Base-by-base conservation (phyloP, 2,113 vertebrate genomes). In the Xiphophorus hellerii region DNA sequence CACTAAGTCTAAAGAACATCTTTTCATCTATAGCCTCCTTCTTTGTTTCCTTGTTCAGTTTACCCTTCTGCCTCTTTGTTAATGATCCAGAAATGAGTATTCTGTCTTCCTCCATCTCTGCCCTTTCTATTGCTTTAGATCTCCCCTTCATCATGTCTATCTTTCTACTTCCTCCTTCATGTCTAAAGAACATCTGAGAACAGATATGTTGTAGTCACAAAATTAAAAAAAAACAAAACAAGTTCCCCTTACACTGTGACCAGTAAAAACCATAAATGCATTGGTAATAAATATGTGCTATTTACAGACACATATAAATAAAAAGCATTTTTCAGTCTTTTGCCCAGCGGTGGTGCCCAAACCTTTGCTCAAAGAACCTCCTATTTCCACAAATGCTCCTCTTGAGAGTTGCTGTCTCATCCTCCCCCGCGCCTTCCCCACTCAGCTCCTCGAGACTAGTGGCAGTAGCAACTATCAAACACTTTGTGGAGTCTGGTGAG, bases 31-130 rank as follows among this genome's bases (percentile, higher is more conserved):
- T 25, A 42, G 69, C 71, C 71, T 83, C 75, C 70, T 62, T 42
- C 69, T 67, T 72, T 61, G 86, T 90, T 84, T 58, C 84, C 84
- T 82, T 84, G 68, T 77, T 87, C 76, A 80, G 78, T 84, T 77
- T 84, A 86, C 86, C 80, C 80, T 78, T 27, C 77, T 78, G 81
- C 54, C 51, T 84, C 58, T 79, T 86, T 73, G 77, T 85, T 92
- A 88, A 90, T 85, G 80, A 88, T 72, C 79, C 75, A 66, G 42
- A 54, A 88, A 77, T 69, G 77, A 60, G 62, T 77, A 69, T 81
- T 69, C 71, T 72, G 65, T 73, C 76, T 82, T 66, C 60, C 76
- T 79, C 61, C 54, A 69, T 62, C 69, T 70, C 62, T 81, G 27
- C 61, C 48, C 44, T 64, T 65, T 33, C 66, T 72, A 48, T 48